These are phyloP conservation scores for Entelurus aequoreus DNA, from an alignment of 2,113 vertebrate species.

Conservation along the genomic window DNA sequence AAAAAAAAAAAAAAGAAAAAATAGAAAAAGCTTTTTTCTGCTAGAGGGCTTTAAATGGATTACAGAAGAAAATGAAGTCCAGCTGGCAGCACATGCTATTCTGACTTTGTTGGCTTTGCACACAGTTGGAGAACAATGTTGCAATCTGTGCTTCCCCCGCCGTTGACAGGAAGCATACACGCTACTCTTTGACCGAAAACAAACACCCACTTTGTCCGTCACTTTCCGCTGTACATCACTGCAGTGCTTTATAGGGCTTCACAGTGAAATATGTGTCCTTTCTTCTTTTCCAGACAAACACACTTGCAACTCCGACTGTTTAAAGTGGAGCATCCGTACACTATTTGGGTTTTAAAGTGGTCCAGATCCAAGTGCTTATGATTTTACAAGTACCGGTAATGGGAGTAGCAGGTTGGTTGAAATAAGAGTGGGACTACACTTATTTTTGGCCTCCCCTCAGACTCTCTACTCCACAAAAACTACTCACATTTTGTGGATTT, in stretches of 20 bases:
- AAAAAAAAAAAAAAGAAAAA: no score
- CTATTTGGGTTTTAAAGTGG: constrained; percentile 31
- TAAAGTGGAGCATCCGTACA: constrained; percentile 25
- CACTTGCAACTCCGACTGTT: background rate
- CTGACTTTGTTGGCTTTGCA: constrained; percentile 34
- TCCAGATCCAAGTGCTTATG: constrained; percentile 37
- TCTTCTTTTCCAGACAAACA: background rate
- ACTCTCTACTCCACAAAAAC: no score
- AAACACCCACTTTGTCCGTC: background rate
- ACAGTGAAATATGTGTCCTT: constrained; percentile 46
- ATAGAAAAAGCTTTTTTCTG: constrained; percentile 16
- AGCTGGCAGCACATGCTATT: constrained; percentile 35
- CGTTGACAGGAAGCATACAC: background rate
- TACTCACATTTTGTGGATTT: no score
- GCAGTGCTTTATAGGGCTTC: constrained; percentile 55
- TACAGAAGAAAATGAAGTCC: constrained; percentile 30
- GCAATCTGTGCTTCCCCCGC: constrained; percentile 20
- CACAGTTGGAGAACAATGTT: constrained; percentile 16
- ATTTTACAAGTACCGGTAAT: constrained; percentile 13
- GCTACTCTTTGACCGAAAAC: background rate
- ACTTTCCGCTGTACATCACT: constrained; percentile 26
- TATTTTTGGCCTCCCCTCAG: background rate
- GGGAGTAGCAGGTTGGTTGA: background rate
- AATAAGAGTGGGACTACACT: constrained; percentile 9
- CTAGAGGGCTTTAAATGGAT: constrained; percentile 25